phyloP scores from a whole-genome alignment of 2,797 vertebrate genomes.

The Mareca penelope region DNA sequence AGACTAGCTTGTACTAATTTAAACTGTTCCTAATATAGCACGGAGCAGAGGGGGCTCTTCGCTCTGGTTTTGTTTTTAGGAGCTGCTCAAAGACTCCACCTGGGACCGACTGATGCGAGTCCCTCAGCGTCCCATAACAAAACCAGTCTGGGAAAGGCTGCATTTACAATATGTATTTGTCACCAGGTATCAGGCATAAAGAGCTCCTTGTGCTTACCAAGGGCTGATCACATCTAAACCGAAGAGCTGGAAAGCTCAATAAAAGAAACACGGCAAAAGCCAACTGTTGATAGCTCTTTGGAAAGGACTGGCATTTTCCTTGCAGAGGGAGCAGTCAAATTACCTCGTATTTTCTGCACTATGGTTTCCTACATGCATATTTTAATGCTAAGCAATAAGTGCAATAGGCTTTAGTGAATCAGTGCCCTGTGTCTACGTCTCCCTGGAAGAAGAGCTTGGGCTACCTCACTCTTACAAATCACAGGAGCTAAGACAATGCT shows the following conservation, averaged over 20 bases:
- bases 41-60: neutral
- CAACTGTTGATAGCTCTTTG: neutral
- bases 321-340: neutral
- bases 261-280: neutral
- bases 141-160: constrained; percentile 35
- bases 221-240: neutral
- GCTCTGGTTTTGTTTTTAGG: neutral
- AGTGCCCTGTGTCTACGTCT: neutral
- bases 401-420: accelerated
- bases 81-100: neutral
- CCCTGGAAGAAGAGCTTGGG: neutral
- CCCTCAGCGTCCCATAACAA: constrained; percentile 13
- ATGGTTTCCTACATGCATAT: neutral
- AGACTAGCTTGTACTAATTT: constrained; percentile 17
- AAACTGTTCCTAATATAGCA: neutral
- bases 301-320: neutral
- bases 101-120: neutral
- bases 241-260: neutral
- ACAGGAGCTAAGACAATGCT: neutral
- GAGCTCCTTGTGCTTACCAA: constrained; percentile 54
- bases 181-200: constrained; percentile 66
- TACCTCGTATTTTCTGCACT: neutral
- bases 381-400: neutral
- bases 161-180: constrained; percentile 58
- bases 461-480: neutral